Percentiles rank a stretch among this genome's conserved stretches.
These are phyloP conservation scores for Tapirus terrestris DNA, from an alignment of 2,113 vertebrate genomes.

Conservation along the genomic window DNA sequence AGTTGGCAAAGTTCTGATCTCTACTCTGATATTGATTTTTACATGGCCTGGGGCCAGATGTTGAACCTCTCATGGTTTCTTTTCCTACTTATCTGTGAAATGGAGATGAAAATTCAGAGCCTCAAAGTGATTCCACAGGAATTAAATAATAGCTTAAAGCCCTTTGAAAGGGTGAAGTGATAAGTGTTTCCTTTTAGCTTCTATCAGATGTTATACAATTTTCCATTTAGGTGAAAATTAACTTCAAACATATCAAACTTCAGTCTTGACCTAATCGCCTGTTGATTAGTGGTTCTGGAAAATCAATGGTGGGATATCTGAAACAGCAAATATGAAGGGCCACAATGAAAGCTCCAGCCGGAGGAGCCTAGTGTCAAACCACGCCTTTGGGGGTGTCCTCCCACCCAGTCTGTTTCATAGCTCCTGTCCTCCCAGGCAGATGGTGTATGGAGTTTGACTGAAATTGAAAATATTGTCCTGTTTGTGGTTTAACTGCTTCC, in stretches of 20 bases:
- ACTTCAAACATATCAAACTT: conserved; percentile 55
- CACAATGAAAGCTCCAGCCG: not conserved
- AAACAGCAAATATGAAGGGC: not conserved
- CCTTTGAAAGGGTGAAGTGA: conserved; percentile 62
- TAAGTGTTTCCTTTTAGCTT: conserved; percentile 58
- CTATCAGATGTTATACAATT: conserved; percentile 60
- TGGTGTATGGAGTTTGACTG: not conserved
- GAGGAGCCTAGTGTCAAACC: not conserved
- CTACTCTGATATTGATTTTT: conserved; percentile 42
- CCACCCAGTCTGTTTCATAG: not conserved
- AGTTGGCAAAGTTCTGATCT: conserved; percentile 56
- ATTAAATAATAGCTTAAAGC: conserved; percentile 68
- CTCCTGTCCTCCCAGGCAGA: not conserved
- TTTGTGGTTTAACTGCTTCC: not conserved
- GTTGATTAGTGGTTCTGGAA: conserved; percentile 22
- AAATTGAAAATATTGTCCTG: not conserved
- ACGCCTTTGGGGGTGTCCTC: not conserved
- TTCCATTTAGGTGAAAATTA: conserved; percentile 73
- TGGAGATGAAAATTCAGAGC: conserved; percentile 68
- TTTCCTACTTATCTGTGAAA: conserved; percentile 70
- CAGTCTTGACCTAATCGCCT: conserved; percentile 53
- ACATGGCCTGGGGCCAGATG: conserved; percentile 22
- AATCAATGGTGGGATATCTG: not conserved
- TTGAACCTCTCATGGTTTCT: conserved; percentile 41
- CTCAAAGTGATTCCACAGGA: conserved; percentile 59